These are phyloP conservation scores for Amblyopsis rosae DNA, from an alignment of 2,113 vertebrate genomes.

Conservation along the genomic window DNA sequence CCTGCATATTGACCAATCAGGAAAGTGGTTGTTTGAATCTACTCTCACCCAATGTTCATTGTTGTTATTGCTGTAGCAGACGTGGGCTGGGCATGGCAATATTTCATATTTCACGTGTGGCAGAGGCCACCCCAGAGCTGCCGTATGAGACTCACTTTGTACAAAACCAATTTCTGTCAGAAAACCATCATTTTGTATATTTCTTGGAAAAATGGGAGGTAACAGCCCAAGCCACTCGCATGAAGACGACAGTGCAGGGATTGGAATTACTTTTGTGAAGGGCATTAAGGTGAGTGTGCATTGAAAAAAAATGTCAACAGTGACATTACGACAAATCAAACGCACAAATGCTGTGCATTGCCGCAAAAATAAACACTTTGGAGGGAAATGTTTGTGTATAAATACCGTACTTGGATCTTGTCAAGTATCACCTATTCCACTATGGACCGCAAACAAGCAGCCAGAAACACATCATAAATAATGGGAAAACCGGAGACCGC, in stretches of 20 bases:
- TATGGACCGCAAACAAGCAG: no score
- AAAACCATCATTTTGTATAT: no score
- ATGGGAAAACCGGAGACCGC: no score
- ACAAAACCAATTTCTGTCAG: neutral
- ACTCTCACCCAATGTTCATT: slow-evolving; percentile 54
- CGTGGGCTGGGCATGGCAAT: slow-evolving; percentile 44
- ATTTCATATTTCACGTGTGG: slow-evolving; percentile 5
- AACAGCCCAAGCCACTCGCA: slow-evolving; percentile 60
- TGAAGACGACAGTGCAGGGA: slow-evolving; percentile 46
- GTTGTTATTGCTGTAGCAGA: neutral
- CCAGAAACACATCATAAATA: no score
- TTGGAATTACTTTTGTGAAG: slow-evolving; percentile 67
- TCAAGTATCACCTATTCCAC: no score
- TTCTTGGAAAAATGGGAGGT: slow-evolving; percentile 63
- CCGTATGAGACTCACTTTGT: neutral
- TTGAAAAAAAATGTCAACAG: no score
- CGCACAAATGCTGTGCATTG: no score
- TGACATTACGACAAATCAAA: no score
- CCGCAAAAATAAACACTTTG: no score
- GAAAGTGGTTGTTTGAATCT: slow-evolving; percentile 21
- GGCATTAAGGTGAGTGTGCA: slow-evolving; percentile 73
- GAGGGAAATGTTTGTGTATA: no score
- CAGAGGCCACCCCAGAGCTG: neutral
- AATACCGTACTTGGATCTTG: no score
- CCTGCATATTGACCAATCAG: slow-evolving; percentile 52